phyloP scores from a whole-genome alignment of 2,888 invertebrate genomes.

The Lottia gigantea region DNA sequence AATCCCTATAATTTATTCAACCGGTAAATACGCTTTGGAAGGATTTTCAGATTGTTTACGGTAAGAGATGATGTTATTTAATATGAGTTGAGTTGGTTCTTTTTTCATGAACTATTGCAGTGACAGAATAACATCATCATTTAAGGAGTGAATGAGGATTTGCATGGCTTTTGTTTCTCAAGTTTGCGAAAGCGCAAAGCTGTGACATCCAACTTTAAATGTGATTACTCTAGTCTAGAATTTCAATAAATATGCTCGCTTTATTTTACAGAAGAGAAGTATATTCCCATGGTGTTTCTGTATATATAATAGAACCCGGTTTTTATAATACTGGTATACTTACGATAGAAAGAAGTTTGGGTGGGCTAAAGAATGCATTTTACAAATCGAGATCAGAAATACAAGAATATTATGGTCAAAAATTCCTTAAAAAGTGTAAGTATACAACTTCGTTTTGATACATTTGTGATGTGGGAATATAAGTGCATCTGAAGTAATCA shows the following conservation, averaged over 20 bases:
- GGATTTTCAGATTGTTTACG: slow-evolving; percentile 39
- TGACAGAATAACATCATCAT: too few relatives aligned
- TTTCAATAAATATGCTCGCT: too few relatives aligned
- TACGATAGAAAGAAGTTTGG: neutral
- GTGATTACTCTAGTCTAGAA: too few relatives aligned
- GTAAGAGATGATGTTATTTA: slow-evolving; percentile 24
- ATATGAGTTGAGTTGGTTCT: too few relatives aligned
- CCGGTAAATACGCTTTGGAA: slow-evolving; percentile 38
- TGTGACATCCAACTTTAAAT: too few relatives aligned
- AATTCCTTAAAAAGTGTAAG: slow-evolving; percentile 11
- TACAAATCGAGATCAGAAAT: neutral
- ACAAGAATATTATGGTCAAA: slow-evolving; percentile 6
- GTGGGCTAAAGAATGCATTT: neutral
- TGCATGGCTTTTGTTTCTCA: too few relatives aligned
- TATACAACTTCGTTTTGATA: neutral
- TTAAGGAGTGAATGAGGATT: too few relatives aligned
- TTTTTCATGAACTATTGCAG: too few relatives aligned
- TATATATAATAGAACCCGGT: neutral
- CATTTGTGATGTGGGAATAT: too few relatives aligned
- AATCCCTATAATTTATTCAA: slow-evolving; percentile 30
- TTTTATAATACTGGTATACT: slow-evolving; percentile 6
- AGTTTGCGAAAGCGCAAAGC: too few relatives aligned
- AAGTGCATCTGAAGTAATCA: too few relatives aligned
- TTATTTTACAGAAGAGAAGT: slow-evolving; percentile 1
- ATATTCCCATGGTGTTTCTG: slow-evolving; percentile 3